phyloP scores from a whole-genome alignment of 1,140 invertebrate genomes.

The Drosophila watanabei region DNA sequence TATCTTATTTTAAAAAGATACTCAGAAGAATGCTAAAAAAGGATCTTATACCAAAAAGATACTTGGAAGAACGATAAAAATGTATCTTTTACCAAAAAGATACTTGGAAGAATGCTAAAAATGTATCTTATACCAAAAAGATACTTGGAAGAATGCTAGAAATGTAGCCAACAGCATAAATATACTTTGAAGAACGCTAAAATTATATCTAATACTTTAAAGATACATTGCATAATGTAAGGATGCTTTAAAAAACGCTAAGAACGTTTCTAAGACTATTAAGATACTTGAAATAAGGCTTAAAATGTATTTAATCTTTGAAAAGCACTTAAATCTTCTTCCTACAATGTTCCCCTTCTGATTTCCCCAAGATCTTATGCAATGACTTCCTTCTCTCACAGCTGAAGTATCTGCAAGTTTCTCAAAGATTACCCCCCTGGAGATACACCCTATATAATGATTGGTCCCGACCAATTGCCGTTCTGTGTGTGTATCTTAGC shows the following conservation, averaged over 20 bases:
- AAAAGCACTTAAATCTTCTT: not conserved
- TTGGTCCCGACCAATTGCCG: slow-evolving; percentile 27
- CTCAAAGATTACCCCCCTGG: not conserved
- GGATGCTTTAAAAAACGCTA: not conserved
- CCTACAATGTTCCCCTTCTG: not conserved
- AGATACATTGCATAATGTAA: too few relatives aligned
- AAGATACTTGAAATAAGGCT: not conserved
- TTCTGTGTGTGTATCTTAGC: slow-evolving; percentile 33
- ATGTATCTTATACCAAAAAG: not conserved
- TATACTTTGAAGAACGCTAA: not conserved
- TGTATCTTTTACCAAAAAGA: not conserved
- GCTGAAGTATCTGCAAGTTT: slow-evolving; percentile 1
- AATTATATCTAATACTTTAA: too few relatives aligned
- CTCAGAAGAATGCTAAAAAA: not conserved
- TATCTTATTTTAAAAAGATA: not conserved
- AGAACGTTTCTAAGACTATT: not conserved
- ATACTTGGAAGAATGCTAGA: too few relatives aligned
- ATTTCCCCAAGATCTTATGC: not conserved
- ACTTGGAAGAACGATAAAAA: accelerated
- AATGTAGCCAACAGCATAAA: not conserved
- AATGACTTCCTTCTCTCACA: not conserved
- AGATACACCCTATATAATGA: slow-evolving; percentile 18
- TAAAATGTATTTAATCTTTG: not conserved
- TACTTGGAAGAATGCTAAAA: not conserved
- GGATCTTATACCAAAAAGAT: not conserved